Evolutionary conservation across 2,113 vertebrate genomes (phyloP).

Genomic region (Tichodroma muraria): DNA sequence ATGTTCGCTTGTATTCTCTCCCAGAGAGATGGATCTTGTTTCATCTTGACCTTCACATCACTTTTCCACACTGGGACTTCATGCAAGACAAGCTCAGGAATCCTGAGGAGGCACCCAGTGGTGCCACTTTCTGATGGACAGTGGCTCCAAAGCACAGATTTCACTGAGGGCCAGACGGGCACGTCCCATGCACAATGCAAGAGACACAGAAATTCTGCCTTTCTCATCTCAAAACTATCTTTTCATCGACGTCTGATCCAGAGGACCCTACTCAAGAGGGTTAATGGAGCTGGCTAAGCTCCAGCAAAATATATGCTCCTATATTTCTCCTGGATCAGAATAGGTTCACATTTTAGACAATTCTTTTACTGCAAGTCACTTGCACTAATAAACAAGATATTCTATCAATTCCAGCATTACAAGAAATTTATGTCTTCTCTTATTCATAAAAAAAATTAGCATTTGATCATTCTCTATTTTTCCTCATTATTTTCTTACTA

Average conservation of each 20-base stretch:
- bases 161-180: neutral
- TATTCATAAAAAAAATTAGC: neutral
- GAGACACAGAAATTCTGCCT: neutral
- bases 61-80: neutral
- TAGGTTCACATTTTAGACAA: neutral
- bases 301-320: neutral
- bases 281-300: neutral
- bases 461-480: neutral
- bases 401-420: neutral
- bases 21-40: neutral
- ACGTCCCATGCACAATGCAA: rapidly evolving
- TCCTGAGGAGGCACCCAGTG: neutral
- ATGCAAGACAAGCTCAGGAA: neutral
- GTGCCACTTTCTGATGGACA: neutral
- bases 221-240: neutral
- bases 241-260: neutral
- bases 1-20: neutral
- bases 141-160: neutral
- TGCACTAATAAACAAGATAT: neutral
- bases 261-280: neutral
- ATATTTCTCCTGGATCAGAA: neutral
- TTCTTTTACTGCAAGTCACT: neutral
- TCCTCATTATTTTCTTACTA: neutral
- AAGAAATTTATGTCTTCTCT: neutral
- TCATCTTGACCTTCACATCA: neutral